A percentile compares a stretch with the other conserved stretches of the same genome.
These are phyloP conservation scores for Anoplophora glabripennis DNA, from an alignment of 1,140 invertebrate genomes.

Conservation along the genomic window DNA sequence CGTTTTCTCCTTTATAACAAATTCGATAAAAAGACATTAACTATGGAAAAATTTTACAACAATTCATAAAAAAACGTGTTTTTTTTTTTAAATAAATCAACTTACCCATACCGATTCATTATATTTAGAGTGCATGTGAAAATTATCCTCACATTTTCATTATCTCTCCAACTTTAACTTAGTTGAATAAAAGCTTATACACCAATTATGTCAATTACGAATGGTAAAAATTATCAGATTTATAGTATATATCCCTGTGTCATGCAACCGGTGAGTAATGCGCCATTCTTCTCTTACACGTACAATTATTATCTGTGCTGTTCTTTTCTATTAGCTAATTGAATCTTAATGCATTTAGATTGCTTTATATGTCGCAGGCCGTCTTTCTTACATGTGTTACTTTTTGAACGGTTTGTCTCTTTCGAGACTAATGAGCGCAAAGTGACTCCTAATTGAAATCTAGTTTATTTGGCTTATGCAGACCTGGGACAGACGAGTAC, in stretches of 20 bases:
- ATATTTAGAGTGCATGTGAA: background rate
- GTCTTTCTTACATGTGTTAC: background rate
- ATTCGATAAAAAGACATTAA: too few relatives aligned
- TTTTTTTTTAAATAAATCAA: too few relatives aligned
- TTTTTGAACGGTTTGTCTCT: background rate
- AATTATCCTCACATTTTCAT: too few relatives aligned
- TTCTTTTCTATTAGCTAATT: background rate
- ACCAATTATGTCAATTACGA: conserved; percentile 28
- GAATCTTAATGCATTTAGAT: background rate
- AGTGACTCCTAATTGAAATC: too few relatives aligned
- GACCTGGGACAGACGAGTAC: too few relatives aligned
- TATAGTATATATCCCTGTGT: conserved; percentile 1
- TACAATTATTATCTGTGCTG: background rate
- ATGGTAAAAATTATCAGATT: conserved; percentile 25
- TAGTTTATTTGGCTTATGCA: too few relatives aligned
- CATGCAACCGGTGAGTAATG: background rate
- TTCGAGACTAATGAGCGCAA: background rate
- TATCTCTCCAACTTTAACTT: background rate
- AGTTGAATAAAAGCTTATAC: background rate
- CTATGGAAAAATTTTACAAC: too few relatives aligned
- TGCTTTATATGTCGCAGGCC: too few relatives aligned
- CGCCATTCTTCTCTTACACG: background rate
- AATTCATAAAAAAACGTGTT: too few relatives aligned
- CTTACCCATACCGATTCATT: too few relatives aligned
- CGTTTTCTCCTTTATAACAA: too few relatives aligned